Evolutionary conservation across 2,797 vertebrate species (phyloP).

Genomic region (Sebastes aleutianus): DNA sequence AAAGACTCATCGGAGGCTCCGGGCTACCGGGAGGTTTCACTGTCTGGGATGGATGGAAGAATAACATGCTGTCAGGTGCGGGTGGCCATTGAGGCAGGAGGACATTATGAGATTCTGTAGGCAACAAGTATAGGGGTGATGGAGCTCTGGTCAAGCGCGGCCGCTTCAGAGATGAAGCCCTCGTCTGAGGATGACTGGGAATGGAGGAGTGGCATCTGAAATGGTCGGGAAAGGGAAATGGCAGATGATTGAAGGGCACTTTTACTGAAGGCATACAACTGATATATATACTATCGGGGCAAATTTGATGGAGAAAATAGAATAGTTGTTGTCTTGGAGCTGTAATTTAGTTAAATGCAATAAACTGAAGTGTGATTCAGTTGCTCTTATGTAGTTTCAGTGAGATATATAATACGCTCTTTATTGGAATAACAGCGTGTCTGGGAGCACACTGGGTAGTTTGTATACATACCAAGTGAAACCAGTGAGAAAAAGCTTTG

Average conservation of each 20-base stretch:
- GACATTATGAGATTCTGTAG: conserved; percentile 61
- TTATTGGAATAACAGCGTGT: conserved; percentile 27
- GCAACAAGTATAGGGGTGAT: conserved; percentile 41
- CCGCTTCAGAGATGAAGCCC: conserved; percentile 53
- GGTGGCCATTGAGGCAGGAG: conserved; percentile 44
- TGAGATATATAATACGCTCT: not conserved
- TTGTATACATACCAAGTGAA: conserved; percentile 40
- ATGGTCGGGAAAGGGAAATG: conserved; percentile 33
- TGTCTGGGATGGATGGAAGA: conserved; percentile 59
- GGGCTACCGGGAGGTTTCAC: conserved; percentile 55
- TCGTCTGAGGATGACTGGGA: conserved; percentile 56
- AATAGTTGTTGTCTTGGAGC: not conserved
- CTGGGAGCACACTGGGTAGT: conserved; percentile 29
- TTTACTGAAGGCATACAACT: not conserved
- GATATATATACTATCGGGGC: not conserved
- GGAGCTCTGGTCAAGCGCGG: conserved; percentile 52
- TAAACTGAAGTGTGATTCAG: not conserved
- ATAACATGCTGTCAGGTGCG: conserved; percentile 63
- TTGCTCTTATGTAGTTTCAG: conserved; percentile 4
- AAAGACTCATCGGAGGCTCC: conserved; percentile 71
- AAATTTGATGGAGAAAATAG: conserved; percentile 1
- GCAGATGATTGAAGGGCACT: not conserved
- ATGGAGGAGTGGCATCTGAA: conserved; percentile 65
- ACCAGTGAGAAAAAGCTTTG: conserved; percentile 46
- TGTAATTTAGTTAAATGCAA: not conserved